Base-by-base conservation (phyloP, 2,113 vertebrate genomes). In the Ranitomeya imitator region DNA sequence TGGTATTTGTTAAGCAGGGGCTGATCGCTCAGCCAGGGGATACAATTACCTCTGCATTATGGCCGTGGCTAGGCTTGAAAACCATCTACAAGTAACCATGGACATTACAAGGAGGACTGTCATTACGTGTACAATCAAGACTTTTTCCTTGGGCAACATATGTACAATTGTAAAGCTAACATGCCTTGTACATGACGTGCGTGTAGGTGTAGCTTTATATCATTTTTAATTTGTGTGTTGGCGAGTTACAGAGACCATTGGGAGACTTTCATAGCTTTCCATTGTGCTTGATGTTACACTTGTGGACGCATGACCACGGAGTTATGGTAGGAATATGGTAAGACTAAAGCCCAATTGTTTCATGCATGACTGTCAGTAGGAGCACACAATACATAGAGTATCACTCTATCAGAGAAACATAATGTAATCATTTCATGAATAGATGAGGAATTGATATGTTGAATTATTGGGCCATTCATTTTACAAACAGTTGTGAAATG, bases 151-250 rank as follows among this genome's bases (percentile, higher is more conserved):
- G 85, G 37, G 31, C 76, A 78, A 78, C 45, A 57, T 45, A 83
- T 87, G 67, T 87, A 60, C 79, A 88, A 55, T 19, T 88, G 57
- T 78, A 88, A 67, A 65, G 84, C 6, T 80, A 14, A 87, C 51
- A 55, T 19, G n/a, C 37, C 54, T 77, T 63, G 26, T 82, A 78
- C 67, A 78, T 19, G 19, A 16, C 67, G 81, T 67, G 60, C 79
- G 37, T 84, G 80, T 76, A 78, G 73, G 71, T 67, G 57, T 88
- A 78, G 73, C 45, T 67, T 67, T 77, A 23, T 77, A 65, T 81
- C 9, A 81, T 10, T 83, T 88, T 57, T 65, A 8, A 59, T 82
- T 60, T 4, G 74, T 31, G n/a, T 13, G 31, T 74, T 65, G 55
- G 59, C 63, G 71, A 63, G 54, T 6, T 21, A 21, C 57, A 63